These are phyloP conservation scores for Alentia gelatinosa DNA, from an alignment of 2,888 invertebrate species.

Conservation along the genomic window DNA sequence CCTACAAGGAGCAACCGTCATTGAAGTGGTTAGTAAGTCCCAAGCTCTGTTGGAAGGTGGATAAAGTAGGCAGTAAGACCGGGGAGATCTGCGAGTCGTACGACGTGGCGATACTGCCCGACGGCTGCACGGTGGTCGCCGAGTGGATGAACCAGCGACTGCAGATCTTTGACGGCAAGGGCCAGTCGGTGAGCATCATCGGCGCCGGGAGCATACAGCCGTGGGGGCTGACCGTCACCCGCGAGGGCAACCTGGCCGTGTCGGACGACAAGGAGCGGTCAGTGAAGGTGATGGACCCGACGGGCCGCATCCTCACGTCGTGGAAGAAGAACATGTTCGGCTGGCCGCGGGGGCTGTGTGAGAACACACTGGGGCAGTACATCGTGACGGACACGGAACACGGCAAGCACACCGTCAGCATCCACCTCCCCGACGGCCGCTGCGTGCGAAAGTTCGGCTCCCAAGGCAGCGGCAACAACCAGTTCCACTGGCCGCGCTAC, in stretches of 20 bases:
- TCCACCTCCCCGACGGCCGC: conserved; percentile 63
- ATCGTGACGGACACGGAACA: conserved; percentile 81
- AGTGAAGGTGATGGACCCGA: conserved; percentile 66
- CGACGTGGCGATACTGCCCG: conserved; percentile 62
- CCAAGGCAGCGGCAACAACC: conserved; percentile 77
- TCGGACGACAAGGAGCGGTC: conserved; percentile 68
- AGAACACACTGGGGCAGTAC: conserved; percentile 75
- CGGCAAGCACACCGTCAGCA: conserved; percentile 64
- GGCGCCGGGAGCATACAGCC: conserved; percentile 69
- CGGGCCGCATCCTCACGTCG: conserved; percentile 64
- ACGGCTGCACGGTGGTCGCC: conserved; percentile 69
- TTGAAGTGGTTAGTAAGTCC: conserved; percentile 42
- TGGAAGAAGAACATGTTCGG: conserved; percentile 69
- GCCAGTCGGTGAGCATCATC: conserved; percentile 65
- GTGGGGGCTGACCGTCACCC: conserved; percentile 67
- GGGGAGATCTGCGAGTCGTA: conserved; percentile 65
- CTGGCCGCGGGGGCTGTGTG: conserved; percentile 70
- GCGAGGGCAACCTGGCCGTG: conserved; percentile 68
- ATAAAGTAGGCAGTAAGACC: conserved; percentile 59
- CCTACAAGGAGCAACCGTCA: conserved; percentile 41
- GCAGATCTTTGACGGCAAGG: conserved; percentile 67
- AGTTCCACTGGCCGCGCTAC: conserved; percentile 82
- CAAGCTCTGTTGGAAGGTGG: conserved; percentile 62
- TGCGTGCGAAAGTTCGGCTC: conserved; percentile 69
- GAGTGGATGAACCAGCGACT: conserved; percentile 72